Evolutionary conservation across 2,888 invertebrate species (phyloP), one percentile per base, ranked within the genome.

Genomic region (Drosophila aldrichi): DNA sequence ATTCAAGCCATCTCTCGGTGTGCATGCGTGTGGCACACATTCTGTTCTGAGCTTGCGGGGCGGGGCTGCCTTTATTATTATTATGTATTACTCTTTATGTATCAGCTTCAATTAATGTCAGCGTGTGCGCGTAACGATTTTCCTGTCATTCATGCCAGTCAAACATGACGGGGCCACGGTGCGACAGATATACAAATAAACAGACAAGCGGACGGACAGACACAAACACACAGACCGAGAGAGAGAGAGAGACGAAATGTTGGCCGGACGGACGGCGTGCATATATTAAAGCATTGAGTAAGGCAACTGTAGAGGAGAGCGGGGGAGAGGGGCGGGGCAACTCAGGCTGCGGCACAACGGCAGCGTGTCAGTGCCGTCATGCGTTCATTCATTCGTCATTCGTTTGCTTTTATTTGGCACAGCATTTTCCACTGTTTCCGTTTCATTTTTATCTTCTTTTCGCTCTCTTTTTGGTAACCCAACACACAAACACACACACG

Each of bases 31-130:
- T 77, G 74, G 62, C 74, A 66, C 51, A 75, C 66, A 67, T 65
- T 63, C 59, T 43, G 78, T 20, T 6, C 25, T 32, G 32, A 51
- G 69, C 32, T 43, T 61, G 64, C 55, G 70, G 49, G 70, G 49
- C 70, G 55, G 54, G 20, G 67, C 48, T 74, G 67, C 62, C 76
- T 82, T 82, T 86, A 85, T 82, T 81, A 77, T 83, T 87, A 79
- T 85, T 86, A 81, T 84, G 84, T 77, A 79, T 79, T 84, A 79
- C 81, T 79, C 74, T 73, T 81, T 81, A 79, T 81, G 84, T 86
- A 88, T 86, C 85, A 88, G 79, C 75, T 77, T 82, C 87, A 86
- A 88, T 89, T 88, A 86, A 84, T 87, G 87, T 88, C 86, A 86
- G 84, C 70, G 70, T 67, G 72, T 67, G 70, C 73, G 74, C 68